phyloP scores from a whole-genome alignment of 92 coral and sea anemone species.

The Palythoa grandiflora region DNA sequence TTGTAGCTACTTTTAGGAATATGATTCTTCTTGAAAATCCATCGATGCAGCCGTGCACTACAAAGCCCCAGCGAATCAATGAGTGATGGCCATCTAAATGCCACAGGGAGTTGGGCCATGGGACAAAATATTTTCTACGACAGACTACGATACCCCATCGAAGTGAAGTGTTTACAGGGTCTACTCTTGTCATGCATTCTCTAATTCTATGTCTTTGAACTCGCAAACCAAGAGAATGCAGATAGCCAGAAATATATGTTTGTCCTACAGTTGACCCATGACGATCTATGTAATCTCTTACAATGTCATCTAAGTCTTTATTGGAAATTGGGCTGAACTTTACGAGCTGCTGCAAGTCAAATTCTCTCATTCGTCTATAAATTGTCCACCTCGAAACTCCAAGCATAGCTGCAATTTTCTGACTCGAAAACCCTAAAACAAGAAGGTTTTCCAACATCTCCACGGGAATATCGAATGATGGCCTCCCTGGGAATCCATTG shows the following conservation, averaged over 20 bases:
- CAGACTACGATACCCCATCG: conserved; percentile 71
- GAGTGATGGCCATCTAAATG: conserved; percentile 80
- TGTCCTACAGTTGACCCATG: conserved; percentile 65
- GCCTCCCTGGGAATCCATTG: conserved; percentile 19
- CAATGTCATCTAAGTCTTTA: conserved; percentile 52
- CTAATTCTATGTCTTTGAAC: conserved; percentile 64
- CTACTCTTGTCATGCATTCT: conserved; percentile 60
- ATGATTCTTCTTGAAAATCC: conserved; percentile 75
- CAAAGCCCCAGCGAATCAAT: conserved; percentile 73
- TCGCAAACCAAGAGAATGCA: conserved; percentile 58
- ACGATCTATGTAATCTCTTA: conserved; percentile 35
- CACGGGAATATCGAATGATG: conserved; percentile 40
- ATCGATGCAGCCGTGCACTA: conserved; percentile 80
- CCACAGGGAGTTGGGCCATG: conserved; percentile 80
- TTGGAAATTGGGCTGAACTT: conserved; percentile 40
- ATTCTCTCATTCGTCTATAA: conserved; percentile 46
- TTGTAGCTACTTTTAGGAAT: conserved; percentile 63
- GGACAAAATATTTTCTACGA: conserved; percentile 58
- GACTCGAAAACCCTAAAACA: conserved; percentile 45
- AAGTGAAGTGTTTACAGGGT: conserved; percentile 67
- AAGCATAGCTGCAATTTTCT: conserved; percentile 43
- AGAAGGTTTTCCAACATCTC: conserved; percentile 43
- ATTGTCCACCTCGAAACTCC: conserved; percentile 64
- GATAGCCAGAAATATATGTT: conserved; percentile 59
- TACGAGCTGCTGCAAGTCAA: not conserved